These are phyloP conservation scores for Priocnemis perturbator DNA, from an alignment of 2,888 invertebrate genomes.

Conservation along the genomic window DNA sequence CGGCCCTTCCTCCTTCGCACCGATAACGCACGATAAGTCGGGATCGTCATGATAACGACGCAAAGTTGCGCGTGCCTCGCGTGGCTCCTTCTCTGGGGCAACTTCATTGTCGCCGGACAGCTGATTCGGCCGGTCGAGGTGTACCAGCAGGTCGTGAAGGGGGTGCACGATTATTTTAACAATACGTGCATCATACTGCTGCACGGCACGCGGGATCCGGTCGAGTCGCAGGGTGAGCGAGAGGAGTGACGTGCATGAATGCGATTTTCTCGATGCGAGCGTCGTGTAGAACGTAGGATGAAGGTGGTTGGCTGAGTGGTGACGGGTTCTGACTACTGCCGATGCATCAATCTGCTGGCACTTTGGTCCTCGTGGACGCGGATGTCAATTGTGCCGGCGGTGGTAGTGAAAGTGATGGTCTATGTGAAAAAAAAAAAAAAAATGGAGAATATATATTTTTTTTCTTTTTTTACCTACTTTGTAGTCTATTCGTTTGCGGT, in stretches of 20 bases:
- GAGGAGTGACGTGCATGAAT: not conserved
- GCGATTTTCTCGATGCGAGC: not conserved
- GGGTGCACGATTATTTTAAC: conserved; percentile 67
- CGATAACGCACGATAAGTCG: too few relatives aligned
- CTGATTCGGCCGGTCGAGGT: conserved; percentile 57
- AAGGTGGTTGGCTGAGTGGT: not conserved
- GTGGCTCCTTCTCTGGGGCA: too few relatives aligned
- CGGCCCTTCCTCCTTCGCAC: conserved; percentile 13
- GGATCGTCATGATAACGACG: too few relatives aligned
- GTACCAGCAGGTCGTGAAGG: conserved; percentile 61
- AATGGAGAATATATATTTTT: too few relatives aligned
- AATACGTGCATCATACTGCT: conserved; percentile 71
- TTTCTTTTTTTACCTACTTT: too few relatives aligned
- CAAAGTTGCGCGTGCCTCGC: too few relatives aligned
- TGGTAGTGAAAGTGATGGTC: too few relatives aligned
- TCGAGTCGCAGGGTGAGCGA: conserved; percentile 61
- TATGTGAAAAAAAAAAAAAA: too few relatives aligned
- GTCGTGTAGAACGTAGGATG: not conserved
- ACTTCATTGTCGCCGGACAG: not conserved
- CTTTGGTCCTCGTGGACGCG: too few relatives aligned
- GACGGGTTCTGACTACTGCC: not conserved
- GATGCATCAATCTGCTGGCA: too few relatives aligned
- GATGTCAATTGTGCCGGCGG: too few relatives aligned
- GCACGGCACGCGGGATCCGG: conserved; percentile 51
- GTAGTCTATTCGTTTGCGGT: too few relatives aligned